Base-by-base conservation (phyloP, 1,140 invertebrate species). In the Lutraria rhynchaena region DNA sequence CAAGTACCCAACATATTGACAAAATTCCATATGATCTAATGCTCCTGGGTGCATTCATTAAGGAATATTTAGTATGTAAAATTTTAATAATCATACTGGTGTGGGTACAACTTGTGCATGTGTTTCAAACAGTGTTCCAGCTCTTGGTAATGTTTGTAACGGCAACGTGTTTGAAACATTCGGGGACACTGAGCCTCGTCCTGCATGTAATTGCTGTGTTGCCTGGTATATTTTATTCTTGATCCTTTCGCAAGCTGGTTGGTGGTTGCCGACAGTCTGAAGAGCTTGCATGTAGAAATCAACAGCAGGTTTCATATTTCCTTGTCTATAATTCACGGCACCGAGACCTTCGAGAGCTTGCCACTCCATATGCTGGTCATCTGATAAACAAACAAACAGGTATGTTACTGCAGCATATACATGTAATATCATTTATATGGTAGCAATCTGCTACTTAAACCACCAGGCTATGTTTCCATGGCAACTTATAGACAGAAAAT, bases 331-430 rank as follows among this genome's bases (percentile, higher is more conserved):
- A 11, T 82, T 80, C 13, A 89, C 87, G 41, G 83, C 87, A 2
- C 87, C 89, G 0, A 88, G 71, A 22, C 89, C 89, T 65, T 90
- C 89, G 22, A 86, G 57, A 0, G 87, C 84, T 69, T 90, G 89
- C 89, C 89, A 90, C 31, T 85, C 81, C 22, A 81, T 83, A n/a
- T 85, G 76, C 13, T 57, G 83, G 70, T 89, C 87, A 53, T 70
- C 88, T 89, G 58, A 13, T 74, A 63, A 61, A 51, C 13, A 83
- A 57, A 55, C 1, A 31, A 55, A n/a, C n/a, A n/a, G n/a, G n/a
- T n/a, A n/a, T n/a, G n/a, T n/a, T 33, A 17, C 60, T 27, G 31
- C 44, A 4, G 4, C 35, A 57, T 33, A 11, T 9, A 9, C 27
- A 60, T 5, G 17, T 17, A 37, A 5, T 57, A 27, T 60, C 60